Evolutionary conservation across 2,888 invertebrate species (phyloP).

Genomic region (Yponomeuta cagnagella): DNA sequence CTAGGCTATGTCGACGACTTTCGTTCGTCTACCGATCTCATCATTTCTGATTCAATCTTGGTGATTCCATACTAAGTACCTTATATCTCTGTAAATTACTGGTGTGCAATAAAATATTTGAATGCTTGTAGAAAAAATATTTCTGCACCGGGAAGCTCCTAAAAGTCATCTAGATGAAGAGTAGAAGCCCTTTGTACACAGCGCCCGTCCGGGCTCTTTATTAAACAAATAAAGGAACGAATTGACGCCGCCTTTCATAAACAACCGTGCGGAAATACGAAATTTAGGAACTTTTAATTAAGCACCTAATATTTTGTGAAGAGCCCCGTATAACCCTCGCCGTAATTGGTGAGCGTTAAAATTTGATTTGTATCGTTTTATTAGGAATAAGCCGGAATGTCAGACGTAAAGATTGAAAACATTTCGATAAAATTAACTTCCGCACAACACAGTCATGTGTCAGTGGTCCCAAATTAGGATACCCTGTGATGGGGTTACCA

Average conservation of each 20-base stretch:
- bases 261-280: constrained; percentile 56
- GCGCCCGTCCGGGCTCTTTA: constrained; percentile 53
- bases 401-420: too few species aligned
- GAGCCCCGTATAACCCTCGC: neutral
- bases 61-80: too few species aligned
- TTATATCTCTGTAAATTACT: too few species aligned
- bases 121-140: neutral
- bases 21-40: too few species aligned
- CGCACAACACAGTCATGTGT: too few species aligned
- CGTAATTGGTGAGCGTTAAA: neutral
- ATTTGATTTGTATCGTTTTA: neutral
- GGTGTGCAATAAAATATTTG: too few species aligned
- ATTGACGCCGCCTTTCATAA: constrained; percentile 58
- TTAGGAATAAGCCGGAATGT: neutral
- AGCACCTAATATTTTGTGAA: constrained; percentile 17
- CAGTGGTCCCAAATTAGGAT: too few species aligned
- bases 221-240: constrained; percentile 71
- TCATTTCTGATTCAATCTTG: too few species aligned
- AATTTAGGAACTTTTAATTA: constrained; percentile 33
- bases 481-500: too few species aligned
- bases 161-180: neutral
- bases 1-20: too few species aligned
- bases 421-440: too few species aligned
- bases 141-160: neutral
- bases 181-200: constrained; percentile 29